Conservation (phyloP, 2,797 vertebrate genomes). For the Uromys caudimaculatus region DNA sequence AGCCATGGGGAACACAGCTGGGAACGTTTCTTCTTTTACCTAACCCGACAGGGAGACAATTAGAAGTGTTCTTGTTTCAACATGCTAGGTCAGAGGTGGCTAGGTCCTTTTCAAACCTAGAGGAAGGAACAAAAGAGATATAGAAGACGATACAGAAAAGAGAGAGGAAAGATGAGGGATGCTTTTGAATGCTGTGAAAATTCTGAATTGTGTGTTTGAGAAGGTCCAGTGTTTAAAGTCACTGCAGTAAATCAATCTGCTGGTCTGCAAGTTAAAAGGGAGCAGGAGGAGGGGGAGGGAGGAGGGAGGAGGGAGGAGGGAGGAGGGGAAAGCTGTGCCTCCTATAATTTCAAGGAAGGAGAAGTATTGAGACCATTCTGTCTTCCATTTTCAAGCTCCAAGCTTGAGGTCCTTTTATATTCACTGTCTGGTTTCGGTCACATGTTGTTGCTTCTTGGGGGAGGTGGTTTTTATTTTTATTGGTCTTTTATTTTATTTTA, state of each 20-base stretch:
- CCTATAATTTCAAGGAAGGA: conserved; percentile 18
- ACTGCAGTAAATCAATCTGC: background rate
- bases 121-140: background rate
- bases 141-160: background rate
- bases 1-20: background rate
- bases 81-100: background rate
- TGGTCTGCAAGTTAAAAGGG: background rate
- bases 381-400: background rate
- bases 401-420: conserved; percentile 39
- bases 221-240: background rate
- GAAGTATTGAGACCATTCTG: background rate
- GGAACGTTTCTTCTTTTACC: conserved; percentile 54
- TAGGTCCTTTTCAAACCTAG: conserved; percentile 31
- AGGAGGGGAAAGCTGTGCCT: background rate
- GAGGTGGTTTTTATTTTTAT: background rate
- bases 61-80: conserved; percentile 50
- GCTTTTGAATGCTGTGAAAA: background rate
- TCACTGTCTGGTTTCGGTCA: conserved; percentile 6
- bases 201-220: conserved; percentile 7
- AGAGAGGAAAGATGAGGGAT: background rate
- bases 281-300: background rate
- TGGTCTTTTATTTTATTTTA: background rate
- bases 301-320: background rate
- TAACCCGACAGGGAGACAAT: conserved; percentile 42
- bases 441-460: background rate